Conservation (phyloP, 2,888 invertebrate genomes). For the Morpho achilles region DNA sequence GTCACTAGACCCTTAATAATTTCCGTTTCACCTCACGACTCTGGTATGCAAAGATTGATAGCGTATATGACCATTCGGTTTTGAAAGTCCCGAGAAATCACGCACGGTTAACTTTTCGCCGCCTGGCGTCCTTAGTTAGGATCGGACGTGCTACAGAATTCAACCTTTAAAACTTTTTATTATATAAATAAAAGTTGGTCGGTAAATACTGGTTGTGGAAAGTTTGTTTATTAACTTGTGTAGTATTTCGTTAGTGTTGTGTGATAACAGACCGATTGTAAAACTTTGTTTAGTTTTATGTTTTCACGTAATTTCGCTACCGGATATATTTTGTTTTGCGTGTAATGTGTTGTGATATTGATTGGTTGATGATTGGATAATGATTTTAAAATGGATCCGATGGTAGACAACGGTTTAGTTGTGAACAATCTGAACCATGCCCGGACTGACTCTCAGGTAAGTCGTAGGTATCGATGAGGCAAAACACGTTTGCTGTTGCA, state of each 20-base stretch:
- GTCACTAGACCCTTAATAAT: conserved; percentile 41
- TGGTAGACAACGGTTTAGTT: conserved; percentile 71
- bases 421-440: conserved; percentile 75
- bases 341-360: conserved; percentile 45
- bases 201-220: conserved; percentile 35
- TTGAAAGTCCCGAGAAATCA: conserved; percentile 76
- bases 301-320: conserved; percentile 14
- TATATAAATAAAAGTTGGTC: conserved; percentile 18
- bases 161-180: conserved; percentile 34
- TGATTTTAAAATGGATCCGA: conserved; percentile 68
- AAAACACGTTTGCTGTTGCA: conserved; percentile 71
- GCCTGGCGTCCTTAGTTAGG: conserved; percentile 74
- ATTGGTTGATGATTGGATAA: conserved; percentile 47
- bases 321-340: conserved; percentile 24
- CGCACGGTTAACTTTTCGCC: conserved; percentile 77
- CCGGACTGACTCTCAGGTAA: conserved; percentile 76
- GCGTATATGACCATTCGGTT: conserved; percentile 78
- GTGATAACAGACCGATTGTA: conserved; percentile 15
- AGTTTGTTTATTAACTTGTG: conserved; percentile 39
- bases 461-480: conserved; percentile 61
- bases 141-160: conserved; percentile 50
- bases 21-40: conserved; percentile 69
- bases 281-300: conserved; percentile 36
- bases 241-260: conserved; percentile 38
- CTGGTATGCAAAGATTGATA: conserved; percentile 80